Conservation (phyloP, 2,113 vertebrate genomes). For the Uria aalge region DNA sequence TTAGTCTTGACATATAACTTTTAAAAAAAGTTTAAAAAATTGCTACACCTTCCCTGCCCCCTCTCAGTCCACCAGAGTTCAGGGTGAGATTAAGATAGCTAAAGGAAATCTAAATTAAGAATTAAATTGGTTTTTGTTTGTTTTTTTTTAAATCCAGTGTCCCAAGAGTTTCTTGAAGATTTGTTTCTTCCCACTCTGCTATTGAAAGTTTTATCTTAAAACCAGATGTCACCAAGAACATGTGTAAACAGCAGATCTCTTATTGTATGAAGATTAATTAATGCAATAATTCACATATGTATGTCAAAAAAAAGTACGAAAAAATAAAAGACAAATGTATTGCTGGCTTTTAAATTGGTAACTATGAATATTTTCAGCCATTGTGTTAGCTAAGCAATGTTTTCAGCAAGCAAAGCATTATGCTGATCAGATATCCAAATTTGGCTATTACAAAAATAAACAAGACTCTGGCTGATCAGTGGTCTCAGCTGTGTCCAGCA, state of each 20-base stretch:
- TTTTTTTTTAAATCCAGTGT: not conserved
- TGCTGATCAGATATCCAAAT: not conserved
- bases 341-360: not conserved
- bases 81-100: not conserved
- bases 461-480: not conserved
- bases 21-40: not conserved
- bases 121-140: not conserved
- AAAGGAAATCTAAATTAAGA: not conserved
- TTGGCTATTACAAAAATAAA: slow-evolving; percentile 38
- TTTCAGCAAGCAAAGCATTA: slow-evolving; percentile 24
- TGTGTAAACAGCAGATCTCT: not conserved
- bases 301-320: not conserved
- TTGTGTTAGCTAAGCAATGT: slow-evolving; percentile 8
- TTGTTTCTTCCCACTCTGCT: not conserved
- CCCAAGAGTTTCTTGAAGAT: not conserved
- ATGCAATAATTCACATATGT: not conserved
- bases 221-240: not conserved
- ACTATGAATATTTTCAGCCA: not conserved
- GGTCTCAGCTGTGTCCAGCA: slow-evolving; percentile 2
- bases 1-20: not conserved
- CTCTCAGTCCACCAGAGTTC: not conserved
- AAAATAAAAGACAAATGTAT: not conserved
- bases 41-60: not conserved
- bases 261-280: not conserved
- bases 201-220: not conserved